Base-by-base conservation (phyloP, 2,113 vertebrate species). In the Salvelinus namaycush region DNA sequence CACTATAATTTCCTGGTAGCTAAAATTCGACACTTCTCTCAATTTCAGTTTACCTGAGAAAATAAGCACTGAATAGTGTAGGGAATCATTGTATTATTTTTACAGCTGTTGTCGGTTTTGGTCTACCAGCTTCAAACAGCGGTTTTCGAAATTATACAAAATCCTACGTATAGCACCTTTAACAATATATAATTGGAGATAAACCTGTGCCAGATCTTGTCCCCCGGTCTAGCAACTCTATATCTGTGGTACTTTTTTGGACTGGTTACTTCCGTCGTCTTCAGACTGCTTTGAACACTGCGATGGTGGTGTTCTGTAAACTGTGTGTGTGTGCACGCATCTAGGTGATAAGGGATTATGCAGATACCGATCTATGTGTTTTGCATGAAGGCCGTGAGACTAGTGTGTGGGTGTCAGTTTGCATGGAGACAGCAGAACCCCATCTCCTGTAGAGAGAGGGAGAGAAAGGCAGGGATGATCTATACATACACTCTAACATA, bases 351-450 rank as follows among this genome's bases (percentile, higher is more conserved):
- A 83, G 84, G 83, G 84, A 87, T 86, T 83, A 80, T 87, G 87
- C 84, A 90, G 89, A 93, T 92, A 87, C 77, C 85, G 83, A 92
- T 92, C 89, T 91, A 87, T 54, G 66, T 87, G 76, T 87, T 72
- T 88, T 87, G 89, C 87, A 91, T 90, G 87, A 88, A 85, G 89
- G 86, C 82, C 81, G 81, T 74, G 87, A 87, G 86, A 80, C 24
- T 60, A 76, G 75, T 89, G 88, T 75, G 90, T 89, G 92, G 92
- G 89, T 79, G 87, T 89, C 78, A 75, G 81, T 89, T 86, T 90
- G 89, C 89, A 87, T 84, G 86, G 84, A 81, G 81, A 81, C 79
- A 81, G 86, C 83, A 78, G 76, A 3, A 54, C 16, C 39, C 39
- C 51, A 54, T 54, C 51, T 18, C 1, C 51, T 54, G 5, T 54